Evolutionary conservation across 2,113 vertebrate genomes (phyloP), one percentile per base, ranked within the genome.

Genomic region (Saccopteryx bilineata): DNA sequence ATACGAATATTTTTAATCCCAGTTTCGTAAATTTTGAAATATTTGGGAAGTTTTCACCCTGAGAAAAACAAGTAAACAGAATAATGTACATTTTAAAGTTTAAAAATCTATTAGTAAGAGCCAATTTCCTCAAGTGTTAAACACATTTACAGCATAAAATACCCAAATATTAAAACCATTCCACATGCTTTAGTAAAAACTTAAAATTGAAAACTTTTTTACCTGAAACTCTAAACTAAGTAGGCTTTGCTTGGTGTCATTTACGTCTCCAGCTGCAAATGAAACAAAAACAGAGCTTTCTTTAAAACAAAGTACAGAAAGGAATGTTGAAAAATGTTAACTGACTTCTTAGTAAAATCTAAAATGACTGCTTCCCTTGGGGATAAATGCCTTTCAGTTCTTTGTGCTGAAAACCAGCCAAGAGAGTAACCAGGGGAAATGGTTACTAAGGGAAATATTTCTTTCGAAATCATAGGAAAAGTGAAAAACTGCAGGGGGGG

Each of bases 201-300:
- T 98, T 98, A 98, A 98, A 98, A 98, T 93, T 90, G 68, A 98
- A 98, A 98, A 97, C 93, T 33, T 96, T 83, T 98, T 99, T 98
- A 99, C 98, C 98, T 99, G 98, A 97, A 98, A 97, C 98, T 98
- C 97, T 98, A 99, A 98, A 98, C 98, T 98, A 98, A 98, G 98
- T 97, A 98, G 98, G 96, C 88, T 98, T 97, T 98, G 97, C 97
- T 97, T 98, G 98, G 92, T 98, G 96, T 96, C 98, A 98, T 98
- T 98, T 98, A 97, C 98, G 98, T 98, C 98, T 98, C 97, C 98
- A 92, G 98, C 93, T 98, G 98, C 97, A 98, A 98, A 97, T 98
- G 98, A 98, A 98, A 98, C 93, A 97, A 98, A 98, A 97, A 92
- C 97, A 98, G 97, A 97, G 96, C 97, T 98, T 96, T 97, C 97